Percentiles rank a stretch among this genome's conserved stretches.
Evolutionary conservation across 2,888 invertebrate species (phyloP).

Genomic region (Liopterus haemorrhoidalis): DNA sequence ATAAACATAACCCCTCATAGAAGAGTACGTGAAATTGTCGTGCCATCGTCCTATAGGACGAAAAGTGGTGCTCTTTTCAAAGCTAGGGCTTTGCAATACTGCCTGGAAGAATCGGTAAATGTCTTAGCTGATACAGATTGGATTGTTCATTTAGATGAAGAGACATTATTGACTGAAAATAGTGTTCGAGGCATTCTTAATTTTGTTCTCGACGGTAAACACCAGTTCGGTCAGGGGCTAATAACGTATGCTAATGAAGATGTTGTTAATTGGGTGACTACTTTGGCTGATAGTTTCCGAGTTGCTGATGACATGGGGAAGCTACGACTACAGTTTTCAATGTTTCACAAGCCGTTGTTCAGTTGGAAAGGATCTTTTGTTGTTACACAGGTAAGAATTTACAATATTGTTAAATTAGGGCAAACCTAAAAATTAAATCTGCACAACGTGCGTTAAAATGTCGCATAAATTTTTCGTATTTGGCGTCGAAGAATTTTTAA

Average conservation of each 20-base stretch:
- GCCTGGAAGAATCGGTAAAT: constrained; percentile 86
- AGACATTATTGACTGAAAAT: constrained; percentile 89
- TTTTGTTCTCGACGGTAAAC: constrained; percentile 89
- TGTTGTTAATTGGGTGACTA: constrained; percentile 95
- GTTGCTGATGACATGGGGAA: constrained; percentile 99
- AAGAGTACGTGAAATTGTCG: constrained; percentile 80
- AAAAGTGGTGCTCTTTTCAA: constrained; percentile 91
- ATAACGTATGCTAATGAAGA: constrained; percentile 96
- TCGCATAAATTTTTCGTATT: too few species aligned
- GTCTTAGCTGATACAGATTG: constrained; percentile 81
- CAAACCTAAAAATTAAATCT: neutral
- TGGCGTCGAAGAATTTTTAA: too few species aligned
- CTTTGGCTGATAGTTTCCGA: constrained; percentile 89
- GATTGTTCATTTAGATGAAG: constrained; percentile 97
- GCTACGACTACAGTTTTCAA: constrained; percentile 81
- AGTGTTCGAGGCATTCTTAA: constrained; percentile 85
- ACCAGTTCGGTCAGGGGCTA: constrained; percentile 92
- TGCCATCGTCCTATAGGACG: constrained; percentile 79
- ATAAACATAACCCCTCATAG: constrained; percentile 71
- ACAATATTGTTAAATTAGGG: constrained; percentile 4
- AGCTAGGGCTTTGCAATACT: constrained; percentile 90
- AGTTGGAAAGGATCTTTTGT: constrained; percentile 99
- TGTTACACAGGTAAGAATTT: constrained; percentile 85
- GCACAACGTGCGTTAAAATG: neutral
- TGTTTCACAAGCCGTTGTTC: constrained; percentile 91